Conservation (phyloP, 2,797 vertebrate species). For the Rhinophrynus dorsalis region DNA sequence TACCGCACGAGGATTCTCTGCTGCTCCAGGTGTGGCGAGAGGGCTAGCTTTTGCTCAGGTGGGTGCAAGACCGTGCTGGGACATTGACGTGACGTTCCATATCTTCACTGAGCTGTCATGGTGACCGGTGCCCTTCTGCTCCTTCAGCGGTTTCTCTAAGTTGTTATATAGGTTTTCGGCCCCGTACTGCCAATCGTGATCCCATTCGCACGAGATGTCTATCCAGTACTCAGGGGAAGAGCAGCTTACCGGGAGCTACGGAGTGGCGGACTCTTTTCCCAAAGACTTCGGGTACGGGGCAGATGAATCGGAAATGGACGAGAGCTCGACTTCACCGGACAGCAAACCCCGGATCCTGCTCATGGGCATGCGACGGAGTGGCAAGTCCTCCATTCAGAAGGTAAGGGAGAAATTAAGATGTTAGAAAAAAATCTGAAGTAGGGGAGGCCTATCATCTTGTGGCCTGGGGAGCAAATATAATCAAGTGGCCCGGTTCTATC, state of each 20-base stretch:
- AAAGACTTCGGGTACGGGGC: conserved; percentile 97
- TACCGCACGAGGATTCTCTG: too few species aligned
- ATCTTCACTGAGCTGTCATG: conserved; percentile 2
- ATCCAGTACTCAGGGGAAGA: conserved; percentile 82
- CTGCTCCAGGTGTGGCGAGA: too few species aligned
- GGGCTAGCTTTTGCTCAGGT: too few species aligned
- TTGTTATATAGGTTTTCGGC: not conserved
- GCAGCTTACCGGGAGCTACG: conserved; percentile 87
- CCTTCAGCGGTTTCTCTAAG: not conserved
- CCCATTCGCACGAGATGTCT: conserved; percentile 74
- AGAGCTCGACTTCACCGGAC: conserved; percentile 77
- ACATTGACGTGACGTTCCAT: too few species aligned
- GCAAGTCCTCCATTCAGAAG: conserved; percentile 98
- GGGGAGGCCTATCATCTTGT: too few species aligned
- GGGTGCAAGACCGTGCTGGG: too few species aligned
- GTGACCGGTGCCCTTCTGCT: not conserved
- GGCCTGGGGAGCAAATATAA: too few species aligned
- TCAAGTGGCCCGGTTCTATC: too few species aligned
- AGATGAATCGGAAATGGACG: conserved; percentile 90
- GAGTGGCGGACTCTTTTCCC: conserved; percentile 89
- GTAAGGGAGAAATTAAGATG: conserved; percentile 63
- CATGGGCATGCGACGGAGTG: conserved; percentile 94
- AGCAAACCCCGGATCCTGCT: conserved; percentile 92
- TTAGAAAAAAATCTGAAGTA: too few species aligned
- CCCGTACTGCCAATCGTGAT: too few species aligned